These are phyloP conservation scores for Leptinotarsa defecta DNA, from an alignment of 1,140 invertebrate species.

Conservation along the genomic window DNA sequence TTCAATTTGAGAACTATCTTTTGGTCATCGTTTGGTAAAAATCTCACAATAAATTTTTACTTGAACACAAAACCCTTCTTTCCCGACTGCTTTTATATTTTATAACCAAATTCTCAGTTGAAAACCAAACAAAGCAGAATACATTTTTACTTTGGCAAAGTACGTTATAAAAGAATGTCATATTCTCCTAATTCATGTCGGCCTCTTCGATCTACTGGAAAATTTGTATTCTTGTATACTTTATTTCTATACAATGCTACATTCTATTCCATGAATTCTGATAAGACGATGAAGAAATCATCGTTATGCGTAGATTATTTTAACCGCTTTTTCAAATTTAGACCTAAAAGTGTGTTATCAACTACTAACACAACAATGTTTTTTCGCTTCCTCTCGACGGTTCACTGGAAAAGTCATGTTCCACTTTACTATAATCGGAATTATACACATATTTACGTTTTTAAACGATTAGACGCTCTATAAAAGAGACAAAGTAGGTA, in stretches of 20 bases:
- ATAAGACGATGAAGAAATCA: background rate
- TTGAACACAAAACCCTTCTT: too few species aligned
- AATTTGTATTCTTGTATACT: too few species aligned
- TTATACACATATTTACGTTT: background rate
- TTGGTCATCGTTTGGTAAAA: too few species aligned
- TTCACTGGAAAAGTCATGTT: slow-evolving; percentile 25
- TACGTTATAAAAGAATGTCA: too few species aligned
- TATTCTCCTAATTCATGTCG: too few species aligned
- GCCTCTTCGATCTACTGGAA: too few species aligned
- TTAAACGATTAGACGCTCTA: background rate
- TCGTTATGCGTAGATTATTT: slow-evolving; percentile 7
- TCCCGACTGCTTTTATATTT: too few species aligned
- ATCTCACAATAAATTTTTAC: too few species aligned
- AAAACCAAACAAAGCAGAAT: too few species aligned
- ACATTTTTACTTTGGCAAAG: too few species aligned
- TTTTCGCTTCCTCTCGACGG: slow-evolving; percentile 13
- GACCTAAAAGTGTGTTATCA: slow-evolving; percentile 23
- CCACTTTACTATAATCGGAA: slow-evolving; percentile 14
- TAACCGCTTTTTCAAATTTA: slow-evolving; percentile 15
- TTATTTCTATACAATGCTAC: background rate
- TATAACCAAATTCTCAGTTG: too few species aligned
- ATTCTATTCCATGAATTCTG: background rate
- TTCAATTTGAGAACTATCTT: too few species aligned
- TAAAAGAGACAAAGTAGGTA: background rate
- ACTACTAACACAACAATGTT: slow-evolving; percentile 7